These are phyloP conservation scores for Tympanoctomys barrerae DNA, from an alignment of 2,797 vertebrate species.

Conservation along the genomic window DNA sequence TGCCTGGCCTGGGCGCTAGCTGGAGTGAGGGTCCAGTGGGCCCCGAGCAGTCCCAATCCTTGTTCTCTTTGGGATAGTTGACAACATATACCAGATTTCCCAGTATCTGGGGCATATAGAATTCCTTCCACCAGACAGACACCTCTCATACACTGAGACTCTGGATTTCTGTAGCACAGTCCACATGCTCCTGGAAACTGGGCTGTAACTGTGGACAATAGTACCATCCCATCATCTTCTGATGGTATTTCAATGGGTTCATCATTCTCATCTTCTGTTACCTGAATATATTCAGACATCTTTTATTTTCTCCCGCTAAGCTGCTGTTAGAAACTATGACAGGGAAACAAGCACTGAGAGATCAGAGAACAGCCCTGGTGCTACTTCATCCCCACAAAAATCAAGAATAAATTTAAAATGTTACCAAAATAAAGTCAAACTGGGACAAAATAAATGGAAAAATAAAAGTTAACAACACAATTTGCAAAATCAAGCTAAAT, in stretches of 20 bases:
- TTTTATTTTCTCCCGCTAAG: slow-evolving; percentile 76
- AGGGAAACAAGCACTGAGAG: neutral
- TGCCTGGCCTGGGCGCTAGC: too few relatives aligned
- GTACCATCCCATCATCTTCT: slow-evolving; percentile 97
- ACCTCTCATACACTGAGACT: slow-evolving; percentile 98
- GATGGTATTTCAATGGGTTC: slow-evolving; percentile 99
- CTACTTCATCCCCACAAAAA: slow-evolving; percentile 81
- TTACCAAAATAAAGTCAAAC: slow-evolving; percentile 62
- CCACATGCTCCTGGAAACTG: slow-evolving; percentile 99
- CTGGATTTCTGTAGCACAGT: slow-evolving; percentile 96
- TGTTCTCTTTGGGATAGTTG: slow-evolving; percentile 96
- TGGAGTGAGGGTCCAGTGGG: too few relatives aligned
- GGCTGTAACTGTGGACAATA: slow-evolving; percentile 95
- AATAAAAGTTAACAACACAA: slow-evolving; percentile 55
- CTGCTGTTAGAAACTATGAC: slow-evolving; percentile 47
- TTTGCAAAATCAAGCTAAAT: slow-evolving; percentile 46
- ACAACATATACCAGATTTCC: slow-evolving; percentile 98
- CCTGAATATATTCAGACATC: slow-evolving; percentile 99
- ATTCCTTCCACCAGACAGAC: slow-evolving; percentile 97
- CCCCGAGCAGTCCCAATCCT: too few relatives aligned
- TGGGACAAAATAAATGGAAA: slow-evolving; percentile 30
- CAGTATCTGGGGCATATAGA: slow-evolving; percentile 95
- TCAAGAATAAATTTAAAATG: neutral
- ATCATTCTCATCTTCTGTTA: slow-evolving; percentile 98
- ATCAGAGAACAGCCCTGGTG: neutral